These are phyloP conservation scores for Drosophila mayaguana DNA, from an alignment of 2,888 invertebrate species.

Conservation along the genomic window DNA sequence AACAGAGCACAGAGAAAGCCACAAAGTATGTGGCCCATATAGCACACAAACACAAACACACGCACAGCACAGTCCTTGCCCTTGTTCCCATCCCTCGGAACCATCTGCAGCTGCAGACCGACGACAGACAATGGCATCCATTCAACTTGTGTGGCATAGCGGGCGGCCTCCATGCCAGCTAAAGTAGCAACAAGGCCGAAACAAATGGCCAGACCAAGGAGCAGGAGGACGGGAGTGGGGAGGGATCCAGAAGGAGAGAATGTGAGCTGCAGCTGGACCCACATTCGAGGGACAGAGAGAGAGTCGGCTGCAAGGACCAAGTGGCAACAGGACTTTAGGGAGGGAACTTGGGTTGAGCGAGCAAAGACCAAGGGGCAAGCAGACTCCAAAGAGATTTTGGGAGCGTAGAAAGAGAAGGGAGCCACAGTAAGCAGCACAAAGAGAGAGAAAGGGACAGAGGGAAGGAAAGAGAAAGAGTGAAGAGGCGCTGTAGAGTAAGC, in stretches of 20 bases:
- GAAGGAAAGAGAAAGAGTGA: neutral
- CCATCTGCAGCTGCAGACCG: slow-evolving; percentile 45
- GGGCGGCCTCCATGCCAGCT: slow-evolving; percentile 29
- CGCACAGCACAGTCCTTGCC: slow-evolving; percentile 3
- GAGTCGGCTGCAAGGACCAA: neutral
- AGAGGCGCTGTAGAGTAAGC: neutral
- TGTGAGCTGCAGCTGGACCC: slow-evolving; percentile 5
- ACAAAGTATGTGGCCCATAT: slow-evolving; percentile 33
- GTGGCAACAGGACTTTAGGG: slow-evolving; percentile 6
- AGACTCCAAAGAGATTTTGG: slow-evolving; percentile 1
- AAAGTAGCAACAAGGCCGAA: slow-evolving; percentile 43
- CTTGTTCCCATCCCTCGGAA: slow-evolving; percentile 5
- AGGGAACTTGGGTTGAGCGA: slow-evolving; percentile 6
- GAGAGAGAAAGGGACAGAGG: neutral
- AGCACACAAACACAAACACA: neutral
- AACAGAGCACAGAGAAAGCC: slow-evolving; percentile 19
- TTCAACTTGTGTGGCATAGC: slow-evolving; percentile 37
- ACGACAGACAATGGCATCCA: slow-evolving; percentile 51
- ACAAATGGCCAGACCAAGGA: slow-evolving; percentile 39
- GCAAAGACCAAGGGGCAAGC: slow-evolving; percentile 3
- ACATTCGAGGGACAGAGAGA: neutral
- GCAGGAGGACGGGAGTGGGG: neutral
- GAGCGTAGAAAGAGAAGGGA: slow-evolving; percentile 1
- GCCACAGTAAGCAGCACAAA: neutral
- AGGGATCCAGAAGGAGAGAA: neutral